phyloP scores from a whole-genome alignment of 2,797 vertebrate species.

The Sebastes melanostomus region DNA sequence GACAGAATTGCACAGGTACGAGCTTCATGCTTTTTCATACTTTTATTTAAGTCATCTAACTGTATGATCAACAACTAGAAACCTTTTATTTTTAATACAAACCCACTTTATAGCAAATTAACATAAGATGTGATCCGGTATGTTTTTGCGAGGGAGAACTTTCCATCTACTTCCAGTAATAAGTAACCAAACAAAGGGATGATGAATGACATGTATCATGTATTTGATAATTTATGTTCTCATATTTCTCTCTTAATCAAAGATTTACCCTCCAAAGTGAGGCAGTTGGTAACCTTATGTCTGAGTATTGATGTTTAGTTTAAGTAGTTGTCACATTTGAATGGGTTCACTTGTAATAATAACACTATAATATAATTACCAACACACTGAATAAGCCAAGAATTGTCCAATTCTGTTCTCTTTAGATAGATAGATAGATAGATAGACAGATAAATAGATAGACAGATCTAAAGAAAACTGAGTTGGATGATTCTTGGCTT shows the following conservation, averaged over 20 bases:
- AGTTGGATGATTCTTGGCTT: too few relatives aligned
- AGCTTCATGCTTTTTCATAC: not conserved
- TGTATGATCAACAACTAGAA: not conserved
- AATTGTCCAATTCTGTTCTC: not conserved
- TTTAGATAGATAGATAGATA: not conserved
- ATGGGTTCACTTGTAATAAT: not conserved
- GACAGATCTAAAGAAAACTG: too few relatives aligned
- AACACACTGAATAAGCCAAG: not conserved
- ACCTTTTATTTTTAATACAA: not conserved
- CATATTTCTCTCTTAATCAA: not conserved
- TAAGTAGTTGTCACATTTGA: not conserved
- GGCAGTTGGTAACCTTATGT: not conserved
- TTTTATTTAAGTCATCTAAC: not conserved
- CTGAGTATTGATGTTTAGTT: not conserved
- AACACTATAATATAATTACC: not conserved
- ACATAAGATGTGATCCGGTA: not conserved
- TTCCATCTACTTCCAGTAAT: not conserved
- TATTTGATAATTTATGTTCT: not conserved
- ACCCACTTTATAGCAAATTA: not conserved
- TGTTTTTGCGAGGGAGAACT: not conserved
- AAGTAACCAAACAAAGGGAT: not conserved
- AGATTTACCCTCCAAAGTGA: not conserved
- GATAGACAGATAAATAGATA: too few relatives aligned
- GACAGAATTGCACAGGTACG: conserved; percentile 58
- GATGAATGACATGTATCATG: not conserved